Evolutionary conservation across 2,113 vertebrate genomes (phyloP).

Genomic region (Pluvianellus socialis): DNA sequence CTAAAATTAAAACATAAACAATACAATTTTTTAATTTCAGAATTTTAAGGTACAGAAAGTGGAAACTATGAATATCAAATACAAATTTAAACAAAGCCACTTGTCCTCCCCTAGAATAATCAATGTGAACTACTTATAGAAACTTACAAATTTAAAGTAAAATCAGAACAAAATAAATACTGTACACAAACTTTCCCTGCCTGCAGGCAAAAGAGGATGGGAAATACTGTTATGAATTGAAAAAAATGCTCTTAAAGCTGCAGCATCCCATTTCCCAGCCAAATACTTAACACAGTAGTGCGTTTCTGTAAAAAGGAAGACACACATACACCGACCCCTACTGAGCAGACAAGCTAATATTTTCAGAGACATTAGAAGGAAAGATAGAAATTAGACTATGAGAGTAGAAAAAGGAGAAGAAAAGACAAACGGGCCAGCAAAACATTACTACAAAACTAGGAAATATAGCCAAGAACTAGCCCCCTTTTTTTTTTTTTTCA

Average conservation of each 20-base stretch:
- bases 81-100: slow-evolving; percentile 83
- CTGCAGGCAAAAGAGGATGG: slow-evolving; percentile 84
- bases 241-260: slow-evolving; percentile 80
- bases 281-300: slow-evolving; percentile 74
- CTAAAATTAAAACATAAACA: slow-evolving; percentile 80
- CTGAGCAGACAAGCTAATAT: slow-evolving; percentile 68
- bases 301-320: slow-evolving; percentile 74
- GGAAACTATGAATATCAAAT: slow-evolving; percentile 80
- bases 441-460: slow-evolving; percentile 81
- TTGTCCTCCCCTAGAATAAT: slow-evolving; percentile 76
- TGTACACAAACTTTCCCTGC: slow-evolving; percentile 84
- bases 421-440: slow-evolving; percentile 75
- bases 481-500: neutral
- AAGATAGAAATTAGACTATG: slow-evolving; percentile 66
- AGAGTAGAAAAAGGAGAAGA: slow-evolving; percentile 72
- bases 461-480: slow-evolving; percentile 78
- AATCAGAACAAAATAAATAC: slow-evolving; percentile 84
- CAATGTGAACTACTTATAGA: slow-evolving; percentile 78
- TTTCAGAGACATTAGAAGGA: slow-evolving; percentile 65
- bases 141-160: slow-evolving; percentile 81
- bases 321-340: slow-evolving; percentile 69
- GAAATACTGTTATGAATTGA: slow-evolving; percentile 79
- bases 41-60: slow-evolving; percentile 82
- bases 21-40: slow-evolving; percentile 83
- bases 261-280: slow-evolving; percentile 79